These are phyloP conservation scores for Dastarcus helophoroides DNA, from an alignment of 2,888 invertebrate genomes.

Conservation along the genomic window DNA sequence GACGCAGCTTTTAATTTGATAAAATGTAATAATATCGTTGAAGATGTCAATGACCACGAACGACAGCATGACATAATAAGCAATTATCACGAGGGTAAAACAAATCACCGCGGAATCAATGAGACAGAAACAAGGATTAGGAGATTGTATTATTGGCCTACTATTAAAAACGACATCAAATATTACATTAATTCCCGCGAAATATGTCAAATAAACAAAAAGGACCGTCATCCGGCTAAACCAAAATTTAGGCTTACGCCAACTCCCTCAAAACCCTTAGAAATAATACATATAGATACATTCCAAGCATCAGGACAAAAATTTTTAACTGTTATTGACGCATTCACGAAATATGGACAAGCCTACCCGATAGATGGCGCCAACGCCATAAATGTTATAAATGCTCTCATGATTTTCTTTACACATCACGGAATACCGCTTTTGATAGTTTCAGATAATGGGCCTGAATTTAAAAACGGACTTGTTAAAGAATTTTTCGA, in stretches of 20 bases:
- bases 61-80: no score
- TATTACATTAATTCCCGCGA: no score
- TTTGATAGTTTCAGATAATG: slow-evolving; percentile 2
- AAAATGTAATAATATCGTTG: no score
- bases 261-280: background rate
- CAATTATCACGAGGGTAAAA: no score
- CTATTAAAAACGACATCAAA: no score
- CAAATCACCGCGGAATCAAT: no score
- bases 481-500: slow-evolving; percentile 1
- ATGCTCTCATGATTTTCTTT: slow-evolving; percentile 1
- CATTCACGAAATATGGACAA: slow-evolving; percentile 3
- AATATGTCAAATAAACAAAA: no score
- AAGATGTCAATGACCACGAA: no score
- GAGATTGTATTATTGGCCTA: no score
- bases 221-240: no score
- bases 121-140: no score
- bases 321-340: slow-evolving; percentile 1
- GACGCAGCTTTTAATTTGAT: no score
- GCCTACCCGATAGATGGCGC: slow-evolving; percentile 1
- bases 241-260: background rate
- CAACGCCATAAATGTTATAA: background rate
- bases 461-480: slow-evolving; percentile 2
- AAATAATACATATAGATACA: slow-evolving; percentile 1
- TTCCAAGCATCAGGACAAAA: slow-evolving; percentile 3
- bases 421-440: background rate